Base-by-base conservation (phyloP, 2,797 vertebrate species). In the Sebastes oblongus region DNA sequence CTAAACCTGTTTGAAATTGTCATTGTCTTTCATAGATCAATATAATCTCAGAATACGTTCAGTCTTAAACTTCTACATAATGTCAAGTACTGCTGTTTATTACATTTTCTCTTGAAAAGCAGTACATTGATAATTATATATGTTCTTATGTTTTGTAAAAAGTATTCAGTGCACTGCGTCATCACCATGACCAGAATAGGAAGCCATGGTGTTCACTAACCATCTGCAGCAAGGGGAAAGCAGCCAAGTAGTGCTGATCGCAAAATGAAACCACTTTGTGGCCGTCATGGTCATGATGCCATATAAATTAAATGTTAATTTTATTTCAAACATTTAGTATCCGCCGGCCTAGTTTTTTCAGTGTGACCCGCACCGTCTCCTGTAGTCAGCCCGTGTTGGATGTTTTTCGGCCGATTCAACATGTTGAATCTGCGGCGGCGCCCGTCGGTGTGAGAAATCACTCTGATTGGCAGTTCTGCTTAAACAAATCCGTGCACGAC, bases 261-360 rank as follows among this genome's bases (percentile, higher is more conserved):
- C 12, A 56, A 67, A 65, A 74, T 58, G 5, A 76, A 76, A 22
- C 42, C 73, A 75, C 52, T 59, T 36, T 55, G 58, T 52, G n/a
- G n/a, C n/a, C 6, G 20, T 72, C 62, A 46, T 55, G 36, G 42
- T 67, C n/a, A 29, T 30, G 42, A 42, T 24, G 34, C 29, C 29
- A 56, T 69, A 18, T 36, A 46, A 65, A 52, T 75, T 46, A 69
- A 58, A 67, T 67, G 42, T 54, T 30, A 13, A 64, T 71, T 75
- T 58, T 55, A 34, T 64, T 65, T 70, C 20, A 59, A 66, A 75
- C 66, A 70, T 70, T 70, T 55, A 29, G 6, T 66, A 39, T 73
- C 39, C 39, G 14, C 14, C 14, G 39, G 14, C 39, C 14, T 6
- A 42, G 39, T 42, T 42, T 42, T 42, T 42, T 16, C 39, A 42